phyloP scores from a whole-genome alignment of 2,113 vertebrate genomes.

The Hyperopisus bebe region DNA sequence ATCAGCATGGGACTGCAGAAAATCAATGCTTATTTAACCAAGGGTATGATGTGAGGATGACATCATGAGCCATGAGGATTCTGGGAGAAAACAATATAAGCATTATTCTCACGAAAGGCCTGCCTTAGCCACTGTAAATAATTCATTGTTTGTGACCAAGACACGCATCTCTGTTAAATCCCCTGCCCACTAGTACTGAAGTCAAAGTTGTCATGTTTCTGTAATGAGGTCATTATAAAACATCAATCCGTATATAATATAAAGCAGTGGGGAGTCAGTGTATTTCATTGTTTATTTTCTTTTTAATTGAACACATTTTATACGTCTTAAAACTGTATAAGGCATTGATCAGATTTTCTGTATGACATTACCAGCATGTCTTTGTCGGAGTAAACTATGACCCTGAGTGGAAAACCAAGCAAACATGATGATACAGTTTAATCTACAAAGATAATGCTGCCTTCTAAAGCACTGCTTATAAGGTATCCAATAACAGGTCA shows the following conservation, averaged over 20 bases:
- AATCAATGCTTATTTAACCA: conserved; percentile 28
- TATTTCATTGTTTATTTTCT: background rate
- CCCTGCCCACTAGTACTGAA: background rate
- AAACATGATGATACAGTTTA: background rate
- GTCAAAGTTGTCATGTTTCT: background rate
- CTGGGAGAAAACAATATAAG: conserved; percentile 16
- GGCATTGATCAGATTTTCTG: background rate
- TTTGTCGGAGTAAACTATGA: background rate
- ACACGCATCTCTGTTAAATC: background rate
- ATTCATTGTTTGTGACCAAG: conserved; percentile 26
- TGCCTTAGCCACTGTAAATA: background rate
- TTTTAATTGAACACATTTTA: background rate
- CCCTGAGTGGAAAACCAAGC: background rate
- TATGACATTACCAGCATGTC: background rate
- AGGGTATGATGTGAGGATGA: conserved; percentile 21
- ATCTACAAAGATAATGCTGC: background rate
- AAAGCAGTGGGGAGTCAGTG: background rate
- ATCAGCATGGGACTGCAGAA: conserved; percentile 7
- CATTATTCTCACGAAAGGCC: conserved; percentile 3
- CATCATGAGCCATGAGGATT: conserved; percentile 23
- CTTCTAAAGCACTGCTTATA: background rate
- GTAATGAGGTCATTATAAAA: conserved; percentile 1
- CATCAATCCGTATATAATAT: background rate
- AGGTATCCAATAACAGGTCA: background rate
- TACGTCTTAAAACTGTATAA: background rate